Evolutionary conservation across 1,140 invertebrate genomes (phyloP).

Genomic region (Neodiprion lecontei): DNA sequence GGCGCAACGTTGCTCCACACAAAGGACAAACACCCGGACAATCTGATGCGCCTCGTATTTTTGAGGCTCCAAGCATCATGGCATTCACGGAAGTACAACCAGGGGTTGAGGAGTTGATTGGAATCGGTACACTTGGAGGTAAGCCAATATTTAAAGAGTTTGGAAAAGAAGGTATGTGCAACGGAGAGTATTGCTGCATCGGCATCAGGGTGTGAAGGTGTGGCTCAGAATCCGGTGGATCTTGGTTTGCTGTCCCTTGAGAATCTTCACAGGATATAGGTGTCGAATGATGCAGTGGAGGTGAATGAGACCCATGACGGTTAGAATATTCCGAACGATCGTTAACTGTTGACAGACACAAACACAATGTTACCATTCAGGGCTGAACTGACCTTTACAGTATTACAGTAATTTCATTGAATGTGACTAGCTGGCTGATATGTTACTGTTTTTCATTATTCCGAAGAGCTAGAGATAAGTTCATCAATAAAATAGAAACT

Average conservation of each 20-base stretch:
- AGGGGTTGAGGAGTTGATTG: conserved; percentile 23
- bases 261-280: conserved; percentile 36
- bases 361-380: conserved; percentile 56
- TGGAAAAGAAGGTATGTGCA: conserved; percentile 57
- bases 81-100: conserved; percentile 22
- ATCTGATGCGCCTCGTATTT: conserved; percentile 67
- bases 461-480: neutral
- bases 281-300: conserved; percentile 37
- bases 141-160: conserved; percentile 39
- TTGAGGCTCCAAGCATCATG: conserved; percentile 34
- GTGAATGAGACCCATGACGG: conserved; percentile 40
- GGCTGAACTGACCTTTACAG: conserved; percentile 51
- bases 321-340: conserved; percentile 42
- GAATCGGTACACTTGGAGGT: conserved; percentile 30
- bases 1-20: conserved; percentile 66
- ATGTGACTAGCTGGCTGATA: conserved; percentile 20
- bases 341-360: conserved; percentile 54
- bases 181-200: conserved; percentile 55
- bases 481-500: neutral
- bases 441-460: conserved; percentile 12
- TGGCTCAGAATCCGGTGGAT: conserved; percentile 43
- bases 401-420: conserved; percentile 28
- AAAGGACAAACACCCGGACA: conserved; percentile 69
- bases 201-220: conserved; percentile 55
- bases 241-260: conserved; percentile 34